Evolutionary conservation across 2,113 vertebrate genomes (phyloP).

Genomic region (Irena cyanogastra): DNA sequence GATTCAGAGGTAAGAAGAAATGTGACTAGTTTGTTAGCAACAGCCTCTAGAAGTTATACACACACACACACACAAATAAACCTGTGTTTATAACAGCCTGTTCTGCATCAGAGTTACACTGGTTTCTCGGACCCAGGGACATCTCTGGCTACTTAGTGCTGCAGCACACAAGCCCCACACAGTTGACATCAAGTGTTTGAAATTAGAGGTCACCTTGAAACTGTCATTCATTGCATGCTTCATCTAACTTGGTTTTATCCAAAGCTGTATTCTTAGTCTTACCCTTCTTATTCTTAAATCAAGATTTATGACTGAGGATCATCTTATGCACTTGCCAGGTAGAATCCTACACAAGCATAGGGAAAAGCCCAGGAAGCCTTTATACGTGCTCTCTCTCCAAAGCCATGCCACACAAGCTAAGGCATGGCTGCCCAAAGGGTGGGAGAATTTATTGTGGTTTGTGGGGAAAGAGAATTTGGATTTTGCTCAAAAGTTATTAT

Average conservation of each 20-base stretch:
- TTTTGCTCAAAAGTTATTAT: background rate
- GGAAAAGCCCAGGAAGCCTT: background rate
- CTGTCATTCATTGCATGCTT: background rate
- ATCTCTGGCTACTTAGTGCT: accelerated
- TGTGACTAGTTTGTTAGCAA: background rate
- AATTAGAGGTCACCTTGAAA: background rate
- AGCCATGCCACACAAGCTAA: background rate
- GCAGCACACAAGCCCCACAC: background rate
- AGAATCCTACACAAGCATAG: background rate
- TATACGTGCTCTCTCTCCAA: background rate
- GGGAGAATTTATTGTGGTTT: background rate
- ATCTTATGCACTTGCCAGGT: background rate
- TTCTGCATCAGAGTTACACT: background rate
- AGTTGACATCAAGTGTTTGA: accelerated
- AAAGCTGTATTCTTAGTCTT: background rate
- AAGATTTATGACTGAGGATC: background rate
- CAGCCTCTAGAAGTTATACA: background rate
- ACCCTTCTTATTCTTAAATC: background rate
- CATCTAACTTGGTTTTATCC: background rate
- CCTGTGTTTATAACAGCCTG: background rate
- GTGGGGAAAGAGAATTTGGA: background rate
- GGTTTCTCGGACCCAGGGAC: background rate
- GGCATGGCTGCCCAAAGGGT: background rate
- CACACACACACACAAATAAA: background rate
- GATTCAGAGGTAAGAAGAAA: background rate